Conservation (phyloP, 1,140 invertebrate genomes). For the Popillia japonica region DNA sequence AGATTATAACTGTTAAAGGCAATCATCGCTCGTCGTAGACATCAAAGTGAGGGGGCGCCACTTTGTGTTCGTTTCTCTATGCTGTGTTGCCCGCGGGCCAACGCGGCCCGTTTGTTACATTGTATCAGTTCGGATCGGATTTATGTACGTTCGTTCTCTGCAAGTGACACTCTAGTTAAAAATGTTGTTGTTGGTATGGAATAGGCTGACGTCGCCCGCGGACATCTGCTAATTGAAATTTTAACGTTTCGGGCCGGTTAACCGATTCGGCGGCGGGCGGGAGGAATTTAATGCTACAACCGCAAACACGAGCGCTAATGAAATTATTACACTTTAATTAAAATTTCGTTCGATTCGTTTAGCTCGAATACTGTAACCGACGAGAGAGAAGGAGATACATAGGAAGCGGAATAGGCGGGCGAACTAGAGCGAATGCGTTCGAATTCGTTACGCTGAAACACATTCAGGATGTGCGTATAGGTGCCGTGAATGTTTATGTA, state of each 20-base stretch:
- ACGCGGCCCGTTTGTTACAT: conserved; percentile 40
- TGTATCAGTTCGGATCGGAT: conserved; percentile 52
- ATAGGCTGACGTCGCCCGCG: conserved; percentile 44
- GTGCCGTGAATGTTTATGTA: background rate
- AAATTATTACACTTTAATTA: conserved; percentile 60
- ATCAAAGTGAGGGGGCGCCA: conserved; percentile 41
- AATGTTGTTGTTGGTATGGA: conserved; percentile 42
- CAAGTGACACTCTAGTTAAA: conserved; percentile 59
- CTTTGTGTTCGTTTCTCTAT: conserved; percentile 38
- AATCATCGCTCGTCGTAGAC: conserved; percentile 34
- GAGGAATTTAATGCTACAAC: conserved; percentile 43
- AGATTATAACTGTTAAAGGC: conserved; percentile 43
- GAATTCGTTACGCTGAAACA: background rate
- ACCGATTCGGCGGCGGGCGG: conserved; percentile 47
- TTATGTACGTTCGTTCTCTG: conserved; percentile 44
- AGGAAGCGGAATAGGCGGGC: background rate
- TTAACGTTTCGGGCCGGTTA: conserved; percentile 45
- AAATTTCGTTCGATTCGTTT: conserved; percentile 57
- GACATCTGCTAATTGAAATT: conserved; percentile 55
- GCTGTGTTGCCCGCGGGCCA: background rate
- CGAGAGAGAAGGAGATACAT: background rate
- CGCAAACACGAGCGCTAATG: conserved; percentile 50
- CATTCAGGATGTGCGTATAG: background rate
- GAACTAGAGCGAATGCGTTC: background rate
- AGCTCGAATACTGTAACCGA: conserved; percentile 22